Conservation (phyloP, 92 coral and sea anemone genomes). For the Epizoanthus rinbou region DNA sequence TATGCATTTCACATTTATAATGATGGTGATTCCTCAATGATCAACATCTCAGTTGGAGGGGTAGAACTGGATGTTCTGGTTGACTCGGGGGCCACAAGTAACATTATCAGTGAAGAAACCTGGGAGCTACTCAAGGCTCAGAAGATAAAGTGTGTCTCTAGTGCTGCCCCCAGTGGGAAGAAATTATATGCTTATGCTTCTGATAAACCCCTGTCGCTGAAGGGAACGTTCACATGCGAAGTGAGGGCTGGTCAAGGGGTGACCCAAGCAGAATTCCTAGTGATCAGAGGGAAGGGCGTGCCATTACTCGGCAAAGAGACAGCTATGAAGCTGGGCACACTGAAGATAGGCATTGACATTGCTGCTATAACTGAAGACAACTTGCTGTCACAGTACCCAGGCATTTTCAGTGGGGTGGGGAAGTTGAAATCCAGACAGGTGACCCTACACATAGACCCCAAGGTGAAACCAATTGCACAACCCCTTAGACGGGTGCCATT, state of each 20-base stretch:
- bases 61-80: conserved; percentile 33
- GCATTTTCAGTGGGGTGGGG: conserved; percentile 51
- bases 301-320: conserved; percentile 37
- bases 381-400: conserved; percentile 58
- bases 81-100: conserved; percentile 56
- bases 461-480: conserved; percentile 56
- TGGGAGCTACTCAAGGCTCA: conserved; percentile 38
- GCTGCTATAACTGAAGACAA: no score
- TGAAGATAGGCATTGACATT: conserved; percentile 31
- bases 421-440: conserved; percentile 53
- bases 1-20: conserved; percentile 47
- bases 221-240: conserved; percentile 43
- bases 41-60: conserved; percentile 44
- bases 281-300: conserved; percentile 26
- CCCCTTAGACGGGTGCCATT: conserved; percentile 41
- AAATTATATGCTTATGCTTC: conserved; percentile 47
- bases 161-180: conserved; percentile 40
- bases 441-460: conserved; percentile 52
- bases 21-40: conserved; percentile 14
- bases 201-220: conserved; percentile 30
- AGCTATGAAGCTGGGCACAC: conserved; percentile 29
- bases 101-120: conserved; percentile 41
- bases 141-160: conserved; percentile 48
- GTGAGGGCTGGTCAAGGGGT: conserved; percentile 6
- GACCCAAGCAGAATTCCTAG: not conserved